These are phyloP conservation scores for Hyphantria cunea DNA, from an alignment of 1,140 invertebrate species.

Conservation along the genomic window DNA sequence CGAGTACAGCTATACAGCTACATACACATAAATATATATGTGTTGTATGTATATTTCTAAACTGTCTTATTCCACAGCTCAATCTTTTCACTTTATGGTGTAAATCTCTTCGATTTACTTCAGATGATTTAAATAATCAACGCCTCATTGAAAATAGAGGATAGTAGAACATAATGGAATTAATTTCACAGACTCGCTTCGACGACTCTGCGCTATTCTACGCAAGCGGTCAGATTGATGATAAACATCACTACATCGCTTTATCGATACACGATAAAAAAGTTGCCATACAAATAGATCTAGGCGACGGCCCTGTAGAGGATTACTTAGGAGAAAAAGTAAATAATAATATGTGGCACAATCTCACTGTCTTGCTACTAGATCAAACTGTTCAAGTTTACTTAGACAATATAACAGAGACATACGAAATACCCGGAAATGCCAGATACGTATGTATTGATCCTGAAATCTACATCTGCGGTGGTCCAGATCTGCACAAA, in stretches of 20 bases:
- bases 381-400: constrained; percentile 87
- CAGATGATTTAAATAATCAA: too few relatives aligned
- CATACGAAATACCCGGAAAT: constrained; percentile 87
- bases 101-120: too few relatives aligned
- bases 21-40: too few relatives aligned
- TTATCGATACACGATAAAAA: constrained; percentile 90
- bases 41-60: too few relatives aligned
- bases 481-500: constrained; percentile 90
- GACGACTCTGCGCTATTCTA: constrained; percentile 94
- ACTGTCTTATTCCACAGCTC: too few relatives aligned
- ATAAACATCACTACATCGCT: constrained; percentile 91
- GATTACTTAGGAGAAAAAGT: constrained; percentile 86
- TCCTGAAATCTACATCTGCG: constrained; percentile 95
- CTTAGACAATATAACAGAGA: constrained; percentile 87
- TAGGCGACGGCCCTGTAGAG: constrained; percentile 89
- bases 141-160: too few relatives aligned
- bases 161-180: constrained; percentile 12
- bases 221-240: constrained; percentile 91
- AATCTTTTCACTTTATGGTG: too few relatives aligned
- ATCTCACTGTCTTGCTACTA: constrained; percentile 92
- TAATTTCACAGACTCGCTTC: constrained; percentile 86
- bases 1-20: too few relatives aligned
- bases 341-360: constrained; percentile 92
- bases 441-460: constrained; percentile 93
- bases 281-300: constrained; percentile 91